phyloP scores from a whole-genome alignment of 2,797 vertebrate species.

The Mus caroli region DNA sequence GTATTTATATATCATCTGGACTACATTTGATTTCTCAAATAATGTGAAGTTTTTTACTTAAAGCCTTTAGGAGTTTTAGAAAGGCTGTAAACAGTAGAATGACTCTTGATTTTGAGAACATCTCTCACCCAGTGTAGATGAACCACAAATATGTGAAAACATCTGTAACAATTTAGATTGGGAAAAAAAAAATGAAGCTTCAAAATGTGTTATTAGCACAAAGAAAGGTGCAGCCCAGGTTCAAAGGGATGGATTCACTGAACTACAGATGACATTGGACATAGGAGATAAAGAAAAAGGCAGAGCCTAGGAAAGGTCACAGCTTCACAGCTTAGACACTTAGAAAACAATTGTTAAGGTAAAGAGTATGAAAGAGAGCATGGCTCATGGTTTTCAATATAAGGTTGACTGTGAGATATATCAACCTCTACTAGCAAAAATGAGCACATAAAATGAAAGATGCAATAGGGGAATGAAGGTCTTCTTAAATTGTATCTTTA shows the following conservation, averaged over 20 bases:
- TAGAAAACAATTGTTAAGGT: slow-evolving; percentile 27
- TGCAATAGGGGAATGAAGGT: neutral
- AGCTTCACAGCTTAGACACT: neutral
- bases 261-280: neutral
- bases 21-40: neutral
- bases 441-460: neutral
- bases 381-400: neutral
- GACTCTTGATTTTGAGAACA: slow-evolving; percentile 12
- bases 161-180: neutral
- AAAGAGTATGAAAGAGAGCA: neutral
- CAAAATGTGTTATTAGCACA: neutral
- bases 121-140: neutral
- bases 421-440: slow-evolving; percentile 24
- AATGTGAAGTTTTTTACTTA: neutral
- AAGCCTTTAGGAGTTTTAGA: neutral
- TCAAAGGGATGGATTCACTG: neutral
- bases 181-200: neutral
- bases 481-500: neutral
- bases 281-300: neutral
- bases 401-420: neutral
- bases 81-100: neutral
- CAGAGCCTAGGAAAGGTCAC: neutral
- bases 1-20: neutral
- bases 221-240: neutral
- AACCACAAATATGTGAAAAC: neutral